Conservation (phyloP, 2,797 vertebrate species). For the Caiman crocodilus region DNA sequence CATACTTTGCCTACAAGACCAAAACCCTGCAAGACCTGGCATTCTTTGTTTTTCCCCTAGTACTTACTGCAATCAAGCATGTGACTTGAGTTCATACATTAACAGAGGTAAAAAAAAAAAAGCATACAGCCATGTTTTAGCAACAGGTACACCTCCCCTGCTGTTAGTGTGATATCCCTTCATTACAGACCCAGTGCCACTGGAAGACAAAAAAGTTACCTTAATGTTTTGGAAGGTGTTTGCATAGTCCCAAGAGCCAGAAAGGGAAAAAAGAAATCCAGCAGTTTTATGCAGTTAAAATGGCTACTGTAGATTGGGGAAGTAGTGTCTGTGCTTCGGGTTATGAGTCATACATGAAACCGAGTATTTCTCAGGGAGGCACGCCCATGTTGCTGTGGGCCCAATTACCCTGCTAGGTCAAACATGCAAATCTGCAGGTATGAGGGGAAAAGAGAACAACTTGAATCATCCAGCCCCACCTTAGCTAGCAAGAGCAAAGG, state of each 20-base stretch:
- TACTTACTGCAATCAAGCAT: conserved; percentile 56
- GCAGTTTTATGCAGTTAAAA: conserved; percentile 82
- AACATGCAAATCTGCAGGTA: conserved; percentile 82
- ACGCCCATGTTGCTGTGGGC: conserved; percentile 82
- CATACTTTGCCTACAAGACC: conserved; percentile 2
- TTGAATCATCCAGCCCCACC: conserved; percentile 63
- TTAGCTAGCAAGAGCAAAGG: conserved; percentile 65
- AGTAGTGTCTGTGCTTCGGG: conserved; percentile 83
- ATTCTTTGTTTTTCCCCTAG: conserved; percentile 43
- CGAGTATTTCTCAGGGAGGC: conserved; percentile 80
- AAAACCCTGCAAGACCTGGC: conserved; percentile 14
- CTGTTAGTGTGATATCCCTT: background rate
- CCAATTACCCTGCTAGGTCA: conserved; percentile 80
- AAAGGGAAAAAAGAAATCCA: conserved; percentile 68
- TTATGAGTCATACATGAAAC: conserved; percentile 86
- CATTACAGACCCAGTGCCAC: background rate
- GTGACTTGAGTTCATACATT: conserved; percentile 63
- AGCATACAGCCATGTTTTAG: conserved; percentile 60
- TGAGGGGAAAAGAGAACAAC: conserved; percentile 32
- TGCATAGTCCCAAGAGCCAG: conserved; percentile 48
- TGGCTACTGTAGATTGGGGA: conserved; percentile 85
- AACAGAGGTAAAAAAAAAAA: conserved; percentile 39
- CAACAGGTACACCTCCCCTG: conserved; percentile 60
- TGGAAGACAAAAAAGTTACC: conserved; percentile 59
- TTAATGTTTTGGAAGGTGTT: conserved; percentile 57